Percentiles rank a stretch among this genome's conserved stretches.
Conservation (phyloP, 1,140 invertebrate species). For the Drosophila orosa region DNA sequence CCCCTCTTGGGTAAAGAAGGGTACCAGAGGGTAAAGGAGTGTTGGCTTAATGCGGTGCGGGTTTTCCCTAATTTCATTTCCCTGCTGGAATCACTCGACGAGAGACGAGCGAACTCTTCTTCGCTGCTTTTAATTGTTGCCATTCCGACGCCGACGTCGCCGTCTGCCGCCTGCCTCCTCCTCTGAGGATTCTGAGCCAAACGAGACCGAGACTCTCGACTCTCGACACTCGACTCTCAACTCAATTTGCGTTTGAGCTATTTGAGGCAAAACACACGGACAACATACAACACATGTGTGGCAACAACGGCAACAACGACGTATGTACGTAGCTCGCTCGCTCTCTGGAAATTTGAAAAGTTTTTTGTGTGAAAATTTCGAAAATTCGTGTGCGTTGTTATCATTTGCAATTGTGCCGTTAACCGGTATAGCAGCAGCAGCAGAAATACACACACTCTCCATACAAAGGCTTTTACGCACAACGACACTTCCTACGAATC, state of each 20-base stretch:
- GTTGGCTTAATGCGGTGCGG: conserved; percentile 12
- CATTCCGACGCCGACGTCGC: conserved; percentile 8
- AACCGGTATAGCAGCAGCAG: conserved; percentile 67
- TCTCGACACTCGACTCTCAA: conserved; percentile 33
- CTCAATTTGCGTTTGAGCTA: conserved; percentile 77
- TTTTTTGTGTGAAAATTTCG: conserved; percentile 83
- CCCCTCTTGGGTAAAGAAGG: too few species aligned
- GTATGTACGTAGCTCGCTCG: conserved; percentile 25
- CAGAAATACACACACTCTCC: conserved; percentile 41
- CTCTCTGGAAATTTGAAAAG: conserved; percentile 70
- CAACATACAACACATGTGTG: conserved; percentile 21
- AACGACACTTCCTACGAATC: conserved; percentile 11
- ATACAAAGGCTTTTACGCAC: conserved; percentile 2
- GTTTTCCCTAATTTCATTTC: conserved; percentile 27
- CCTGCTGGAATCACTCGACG: conserved; percentile 12
- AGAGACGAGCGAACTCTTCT: conserved; percentile 15
- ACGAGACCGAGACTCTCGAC: neutral
- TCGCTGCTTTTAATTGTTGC: conserved; percentile 76
- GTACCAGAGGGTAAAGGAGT: too few species aligned
- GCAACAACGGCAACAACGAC: neutral
- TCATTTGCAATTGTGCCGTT: conserved; percentile 83
- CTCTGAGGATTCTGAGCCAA: conserved; percentile 61
- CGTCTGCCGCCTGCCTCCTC: neutral
- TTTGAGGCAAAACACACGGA: conserved; percentile 34
- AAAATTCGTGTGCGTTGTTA: conserved; percentile 76